Evolutionary conservation across 2,113 vertebrate genomes (phyloP).

Genomic region (Phylloscopus trochiloides): DNA sequence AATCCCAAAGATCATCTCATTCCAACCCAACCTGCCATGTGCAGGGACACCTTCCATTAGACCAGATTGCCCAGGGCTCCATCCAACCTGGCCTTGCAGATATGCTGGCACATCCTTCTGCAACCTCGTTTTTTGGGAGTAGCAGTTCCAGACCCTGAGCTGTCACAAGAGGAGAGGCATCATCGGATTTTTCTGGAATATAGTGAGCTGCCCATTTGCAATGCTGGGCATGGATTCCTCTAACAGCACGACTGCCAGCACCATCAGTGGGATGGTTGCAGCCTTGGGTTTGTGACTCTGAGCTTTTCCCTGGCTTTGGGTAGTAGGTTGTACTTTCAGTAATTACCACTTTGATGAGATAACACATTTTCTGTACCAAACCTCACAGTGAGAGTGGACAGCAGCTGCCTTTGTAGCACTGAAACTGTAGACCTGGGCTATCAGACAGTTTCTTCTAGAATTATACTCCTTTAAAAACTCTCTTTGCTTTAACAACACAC

Average conservation of each 20-base stretch:
- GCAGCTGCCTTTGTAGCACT: not conserved
- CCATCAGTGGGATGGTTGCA: not conserved
- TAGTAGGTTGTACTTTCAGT: not conserved
- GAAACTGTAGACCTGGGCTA: not conserved
- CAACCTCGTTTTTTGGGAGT: not conserved
- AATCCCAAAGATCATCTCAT: not conserved
- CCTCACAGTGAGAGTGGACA: not conserved
- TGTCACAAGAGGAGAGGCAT: not conserved
- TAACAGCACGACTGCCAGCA: accelerated
- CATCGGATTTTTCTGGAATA: accelerated
- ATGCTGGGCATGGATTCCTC: not conserved
- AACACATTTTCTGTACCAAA: not conserved
- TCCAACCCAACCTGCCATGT: not conserved
- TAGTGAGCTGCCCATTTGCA: not conserved
- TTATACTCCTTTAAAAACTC: not conserved
- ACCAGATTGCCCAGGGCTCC: not conserved
- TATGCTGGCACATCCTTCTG: not conserved
- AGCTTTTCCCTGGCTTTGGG: not conserved
- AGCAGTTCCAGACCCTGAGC: not conserved
- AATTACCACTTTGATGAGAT: not conserved
- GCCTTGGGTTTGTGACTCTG: not conserved
- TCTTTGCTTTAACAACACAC: not conserved
- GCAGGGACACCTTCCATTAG: not conserved
- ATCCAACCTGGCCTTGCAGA: not conserved
- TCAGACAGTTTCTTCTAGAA: not conserved